Conservation (phyloP, 2,113 vertebrate species). For the Callipepla squamata region DNA sequence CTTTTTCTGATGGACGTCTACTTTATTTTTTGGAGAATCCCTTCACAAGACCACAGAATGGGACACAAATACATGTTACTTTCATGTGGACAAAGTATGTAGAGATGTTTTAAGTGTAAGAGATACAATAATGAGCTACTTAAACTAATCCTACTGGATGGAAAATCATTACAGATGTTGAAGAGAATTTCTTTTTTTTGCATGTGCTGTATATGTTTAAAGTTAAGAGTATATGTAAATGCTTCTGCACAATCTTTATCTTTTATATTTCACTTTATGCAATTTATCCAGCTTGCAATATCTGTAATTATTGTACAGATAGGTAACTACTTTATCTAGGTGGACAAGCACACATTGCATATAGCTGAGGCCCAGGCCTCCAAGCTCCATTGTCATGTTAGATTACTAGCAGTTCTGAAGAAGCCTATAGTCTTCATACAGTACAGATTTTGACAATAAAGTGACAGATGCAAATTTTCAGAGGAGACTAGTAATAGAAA, state of each 20-base stretch:
- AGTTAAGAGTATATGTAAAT: neutral
- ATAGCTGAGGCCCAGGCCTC: neutral
- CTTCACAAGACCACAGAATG: rapidly evolving
- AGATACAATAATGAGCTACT: neutral
- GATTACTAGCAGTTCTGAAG: neutral
- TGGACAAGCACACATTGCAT: neutral
- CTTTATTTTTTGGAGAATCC: neutral
- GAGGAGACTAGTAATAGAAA: neutral
- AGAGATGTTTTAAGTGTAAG: neutral
- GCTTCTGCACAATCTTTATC: neutral
- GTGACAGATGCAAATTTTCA: neutral
- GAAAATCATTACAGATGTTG: neutral
- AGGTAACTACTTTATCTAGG: neutral
- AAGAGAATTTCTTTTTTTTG: neutral
- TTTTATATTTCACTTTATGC: neutral
- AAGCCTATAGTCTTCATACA: neutral
- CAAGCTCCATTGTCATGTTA: too few relatives aligned
- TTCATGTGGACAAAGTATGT: neutral
- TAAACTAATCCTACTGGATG: neutral
- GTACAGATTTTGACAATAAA: neutral
- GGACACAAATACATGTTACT: neutral
- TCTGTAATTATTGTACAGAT: neutral
- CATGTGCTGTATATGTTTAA: neutral
- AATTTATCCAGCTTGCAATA: neutral
- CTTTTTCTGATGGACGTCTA: neutral